These are phyloP conservation scores for Drosophila nigricruria DNA, from an alignment of 2,888 invertebrate genomes.

Conservation along the genomic window DNA sequence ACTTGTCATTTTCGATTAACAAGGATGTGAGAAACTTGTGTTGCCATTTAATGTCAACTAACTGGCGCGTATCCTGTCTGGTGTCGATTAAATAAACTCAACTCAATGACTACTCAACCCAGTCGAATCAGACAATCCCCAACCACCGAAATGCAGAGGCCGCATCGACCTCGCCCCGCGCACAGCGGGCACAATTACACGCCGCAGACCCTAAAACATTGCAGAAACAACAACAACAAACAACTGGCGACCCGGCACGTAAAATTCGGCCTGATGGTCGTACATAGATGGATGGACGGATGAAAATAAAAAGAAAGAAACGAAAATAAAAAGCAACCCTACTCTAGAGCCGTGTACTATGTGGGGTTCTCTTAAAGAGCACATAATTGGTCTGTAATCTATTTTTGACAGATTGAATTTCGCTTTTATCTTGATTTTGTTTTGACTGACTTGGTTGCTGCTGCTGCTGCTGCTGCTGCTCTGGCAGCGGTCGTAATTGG, in stretches of 20 bases:
- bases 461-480: slow-evolving; percentile 54
- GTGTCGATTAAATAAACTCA: slow-evolving; percentile 81
- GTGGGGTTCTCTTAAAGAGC: slow-evolving; percentile 81
- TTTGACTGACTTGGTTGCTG: slow-evolving; percentile 84
- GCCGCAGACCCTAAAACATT: slow-evolving; percentile 75
- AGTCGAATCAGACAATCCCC: slow-evolving; percentile 66
- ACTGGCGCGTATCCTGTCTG: slow-evolving; percentile 57
- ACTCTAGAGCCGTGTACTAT: slow-evolving; percentile 21
- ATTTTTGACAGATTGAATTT: slow-evolving; percentile 86
- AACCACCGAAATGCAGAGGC: slow-evolving; percentile 16
- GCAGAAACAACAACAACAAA: slow-evolving; percentile 56
- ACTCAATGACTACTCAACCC: slow-evolving; percentile 35
- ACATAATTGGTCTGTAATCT: slow-evolving; percentile 86
- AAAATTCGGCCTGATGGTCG: slow-evolving; percentile 77
- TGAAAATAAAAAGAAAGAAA: slow-evolving; percentile 18
- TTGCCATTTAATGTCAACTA: slow-evolving; percentile 83
- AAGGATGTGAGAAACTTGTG: slow-evolving; percentile 79
- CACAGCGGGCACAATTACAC: slow-evolving; percentile 76
- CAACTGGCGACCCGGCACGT: slow-evolving; percentile 37
- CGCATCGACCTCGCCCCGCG: slow-evolving; percentile 18
- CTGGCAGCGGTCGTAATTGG: slow-evolving; percentile 68
- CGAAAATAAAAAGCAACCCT: slow-evolving; percentile 61
- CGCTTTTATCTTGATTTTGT: slow-evolving; percentile 85
- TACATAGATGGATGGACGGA: slow-evolving; percentile 62
- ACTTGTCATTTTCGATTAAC: slow-evolving; percentile 70